Evolutionary conservation across 2,113 vertebrate genomes (phyloP), one percentile per base, ranked within the genome.

Genomic region (Neoarius graeffei): DNA sequence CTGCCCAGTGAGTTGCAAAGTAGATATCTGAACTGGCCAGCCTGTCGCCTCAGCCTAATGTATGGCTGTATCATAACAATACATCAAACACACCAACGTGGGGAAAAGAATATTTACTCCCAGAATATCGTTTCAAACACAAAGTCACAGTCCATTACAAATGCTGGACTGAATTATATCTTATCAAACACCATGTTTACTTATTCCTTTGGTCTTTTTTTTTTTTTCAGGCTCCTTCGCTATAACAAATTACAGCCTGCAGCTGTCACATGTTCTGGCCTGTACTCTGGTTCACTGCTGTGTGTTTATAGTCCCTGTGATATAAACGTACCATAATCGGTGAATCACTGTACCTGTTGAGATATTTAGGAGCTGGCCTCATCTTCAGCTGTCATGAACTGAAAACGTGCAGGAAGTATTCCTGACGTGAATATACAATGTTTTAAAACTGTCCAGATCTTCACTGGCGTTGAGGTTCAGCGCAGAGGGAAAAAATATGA

Each of bases 401-500:
- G 90, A 93, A 93, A 92, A 91, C 90, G 93, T 93, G 92, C 94
- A 95, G 94, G 93, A 91, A 89, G 60, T 89, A 87, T 82, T 91
- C 88, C 84, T 88, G 90, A 86, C 90, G 85, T 94, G 94, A 94
- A 95, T 94, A 95, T 92, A 90, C 90, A 92, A 7, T 52, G 59
- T 23, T 69, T 89, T 95, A 94, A 95, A 89, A 93, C 88, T 95
- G 80, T 95, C 94, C 95, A 95, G 95, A 95, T 91, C 91, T 92
- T 85, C 92, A 86, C 81, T 81, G 66, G 91, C 91, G 91, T 86
- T 89, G 90, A 89, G 86, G 50, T 89, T 91, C 91, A 93, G 90
- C 89, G 92, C 92, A 87, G 81, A 81, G 50, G 25, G 42, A 30
- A 64, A 76, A 57, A 35, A 52, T 59, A 77, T 77, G 74, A 30